Evolutionary conservation across 2,888 invertebrate species (phyloP), one percentile per base, ranked within the genome.

Genomic region (Zaprionus obscuricornis): DNA sequence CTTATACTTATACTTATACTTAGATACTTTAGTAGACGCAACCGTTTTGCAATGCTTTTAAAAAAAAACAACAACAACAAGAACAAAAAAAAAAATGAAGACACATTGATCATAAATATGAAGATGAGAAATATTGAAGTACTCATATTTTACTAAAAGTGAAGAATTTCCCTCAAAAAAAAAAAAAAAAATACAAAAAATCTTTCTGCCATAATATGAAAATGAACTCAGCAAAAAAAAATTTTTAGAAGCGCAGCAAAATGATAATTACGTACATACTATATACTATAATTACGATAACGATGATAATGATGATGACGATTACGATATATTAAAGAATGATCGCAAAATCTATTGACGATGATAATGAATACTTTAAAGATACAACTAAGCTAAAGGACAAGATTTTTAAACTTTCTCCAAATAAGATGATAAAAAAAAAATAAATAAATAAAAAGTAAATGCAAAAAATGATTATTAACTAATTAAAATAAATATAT

Each of bases 11-110:
- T 59, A 71, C 57, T n/a, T 62, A 65, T 45, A 62, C 72, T 73
- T 71, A 79, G 60, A 58, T 71, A 78, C 79, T 75, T 71, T 76
- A 79, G 60, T 49, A 46, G 73, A 66, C 63, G 67, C n/a, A 60
- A 62, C 55, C 58, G 78, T 79, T 73, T 79, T 59, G 37, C 63
- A 71, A 69, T 71, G 79, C 83, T 79, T 83, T 78, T 78, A 74
- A 77, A 66, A 52, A 33, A 26, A 52, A 56, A 34, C 31, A 10
- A 11, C 34, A 13, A 14, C 11, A 20, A 2, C 24, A 17, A 2
- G 5, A 37, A 13, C 16, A 31, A 45, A n/a, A 37, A 14, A 34
- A 34, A 22, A 49, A 66, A 45, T 42, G 45, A 40, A 64, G 26
- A 46, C 14, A 10, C 10, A 27, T 39, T 8, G 29, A 40, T 20